Evolutionary conservation across 2,888 invertebrate genomes (phyloP).

Genomic region (Aproaerema taeniolella): DNA sequence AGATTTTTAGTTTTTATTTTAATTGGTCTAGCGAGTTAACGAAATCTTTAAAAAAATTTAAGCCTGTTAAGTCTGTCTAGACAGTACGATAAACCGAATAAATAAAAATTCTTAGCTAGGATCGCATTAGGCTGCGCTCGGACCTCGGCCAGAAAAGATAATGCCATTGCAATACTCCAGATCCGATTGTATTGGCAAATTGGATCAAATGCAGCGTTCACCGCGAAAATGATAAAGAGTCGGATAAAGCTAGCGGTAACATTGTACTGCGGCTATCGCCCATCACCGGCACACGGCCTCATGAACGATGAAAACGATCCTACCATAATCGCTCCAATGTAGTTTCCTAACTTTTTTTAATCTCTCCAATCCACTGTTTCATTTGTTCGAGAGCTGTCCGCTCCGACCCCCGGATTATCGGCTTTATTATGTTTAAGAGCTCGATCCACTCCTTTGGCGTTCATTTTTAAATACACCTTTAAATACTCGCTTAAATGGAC

Average conservation of each 20-base stretch:
- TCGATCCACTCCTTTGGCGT: conserved; percentile 14
- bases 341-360: conserved; percentile 38
- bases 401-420: conserved; percentile 31
- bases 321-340: conserved; percentile 39
- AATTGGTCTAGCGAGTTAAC: no score
- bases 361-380: conserved; percentile 36
- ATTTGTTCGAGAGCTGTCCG: conserved; percentile 30
- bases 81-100: conserved; percentile 33
- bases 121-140: conserved; percentile 63
- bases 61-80: no score
- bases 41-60: no score
- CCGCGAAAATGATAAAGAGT: conserved; percentile 69
- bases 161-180: conserved; percentile 72
- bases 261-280: conserved; percentile 57
- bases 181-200: conserved; percentile 77
- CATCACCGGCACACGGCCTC: conserved; percentile 39
- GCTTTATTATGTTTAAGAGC: conserved; percentile 23
- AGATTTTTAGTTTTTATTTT: no score
- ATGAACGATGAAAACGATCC: conserved; percentile 37
- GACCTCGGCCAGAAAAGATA: conserved; percentile 58
- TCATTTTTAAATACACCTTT: conserved; percentile 15
- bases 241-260: conserved; percentile 53
- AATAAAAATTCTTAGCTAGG: conserved; percentile 52
- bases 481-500: conserved; percentile 20
- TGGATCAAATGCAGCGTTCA: conserved; percentile 76